Conservation (phyloP, 2,888 invertebrate species). For the Caenorhabditis parvicauda region DNA sequence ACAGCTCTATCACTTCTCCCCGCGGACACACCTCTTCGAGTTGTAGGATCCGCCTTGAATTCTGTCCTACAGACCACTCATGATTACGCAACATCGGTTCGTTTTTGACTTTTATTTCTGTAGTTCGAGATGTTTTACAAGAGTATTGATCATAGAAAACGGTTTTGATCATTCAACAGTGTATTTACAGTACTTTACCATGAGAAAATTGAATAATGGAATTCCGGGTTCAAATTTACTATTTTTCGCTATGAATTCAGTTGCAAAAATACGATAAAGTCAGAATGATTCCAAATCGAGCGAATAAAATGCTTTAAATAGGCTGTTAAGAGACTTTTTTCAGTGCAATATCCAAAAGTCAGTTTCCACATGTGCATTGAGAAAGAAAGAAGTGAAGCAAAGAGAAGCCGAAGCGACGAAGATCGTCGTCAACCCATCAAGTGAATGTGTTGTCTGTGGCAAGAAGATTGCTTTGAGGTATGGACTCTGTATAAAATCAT, state of each 20-base stretch:
- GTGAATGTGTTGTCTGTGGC: conserved; percentile 85
- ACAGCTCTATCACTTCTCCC: conserved; percentile 78
- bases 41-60: conserved; percentile 70
- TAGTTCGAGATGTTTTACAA: not conserved
- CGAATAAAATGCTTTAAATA: too few relatives aligned
- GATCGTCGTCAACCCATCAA: conserved; percentile 81
- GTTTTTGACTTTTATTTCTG: not conserved
- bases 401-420: conserved; percentile 80
- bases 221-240: not conserved
- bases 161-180: too few relatives aligned
- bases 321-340: conserved; percentile 9
- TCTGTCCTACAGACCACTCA: conserved; percentile 79
- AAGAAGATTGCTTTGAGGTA: conserved; percentile 88
- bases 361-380: conserved; percentile 65
- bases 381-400: conserved; percentile 73
- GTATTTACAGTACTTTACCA: not conserved
- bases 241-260: too few relatives aligned
- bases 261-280: not conserved
- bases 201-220: not conserved
- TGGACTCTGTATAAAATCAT: not conserved
- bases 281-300: too few relatives aligned
- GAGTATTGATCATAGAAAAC: not conserved
- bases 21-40: conserved; percentile 75
- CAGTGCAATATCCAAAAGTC: conserved; percentile 32
- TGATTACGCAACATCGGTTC: conserved; percentile 64